Evolutionary conservation across 37 sponge, comb jelly and placozoan genomes (phyloP).

Genomic region (Mnemiopsis leidyi): DNA sequence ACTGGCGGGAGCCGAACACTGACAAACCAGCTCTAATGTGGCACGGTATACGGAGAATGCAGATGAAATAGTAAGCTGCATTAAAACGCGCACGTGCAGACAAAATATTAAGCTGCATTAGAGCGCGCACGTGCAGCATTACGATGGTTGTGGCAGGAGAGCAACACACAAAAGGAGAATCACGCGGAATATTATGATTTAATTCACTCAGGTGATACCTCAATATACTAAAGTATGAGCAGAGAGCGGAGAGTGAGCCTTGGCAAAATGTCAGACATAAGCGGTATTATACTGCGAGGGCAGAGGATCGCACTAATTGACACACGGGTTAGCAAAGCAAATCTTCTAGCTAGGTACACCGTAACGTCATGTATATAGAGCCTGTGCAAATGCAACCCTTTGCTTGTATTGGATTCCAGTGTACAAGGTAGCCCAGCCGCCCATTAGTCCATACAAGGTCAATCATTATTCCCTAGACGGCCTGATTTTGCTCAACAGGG

Average conservation of each 20-base stretch:
- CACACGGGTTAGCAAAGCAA: neutral
- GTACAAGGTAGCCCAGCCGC: neutral
- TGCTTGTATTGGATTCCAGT: neutral
- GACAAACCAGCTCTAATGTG: too few relatives aligned
- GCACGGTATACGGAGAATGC: too few relatives aligned
- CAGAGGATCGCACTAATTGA: neutral
- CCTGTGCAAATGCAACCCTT: neutral
- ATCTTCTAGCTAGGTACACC: neutral
- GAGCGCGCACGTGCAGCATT: neutral
- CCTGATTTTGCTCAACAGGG: neutral
- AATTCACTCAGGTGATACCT: neutral
- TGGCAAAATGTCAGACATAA: neutral
- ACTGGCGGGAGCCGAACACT: too few relatives aligned
- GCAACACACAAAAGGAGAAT: too few relatives aligned
- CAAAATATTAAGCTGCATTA: neutral
- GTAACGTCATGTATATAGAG: neutral
- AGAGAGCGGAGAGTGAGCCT: neutral
- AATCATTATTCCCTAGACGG: neutral
- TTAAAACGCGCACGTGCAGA: too few relatives aligned
- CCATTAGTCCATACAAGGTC: neutral
- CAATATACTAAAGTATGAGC: too few relatives aligned
- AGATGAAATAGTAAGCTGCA: too few relatives aligned
- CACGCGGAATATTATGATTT: too few relatives aligned
- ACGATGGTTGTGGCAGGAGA: neutral
- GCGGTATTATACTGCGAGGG: neutral